Base-by-base conservation (phyloP, 1,140 invertebrate genomes). In the Scaptomyza hsui region DNA sequence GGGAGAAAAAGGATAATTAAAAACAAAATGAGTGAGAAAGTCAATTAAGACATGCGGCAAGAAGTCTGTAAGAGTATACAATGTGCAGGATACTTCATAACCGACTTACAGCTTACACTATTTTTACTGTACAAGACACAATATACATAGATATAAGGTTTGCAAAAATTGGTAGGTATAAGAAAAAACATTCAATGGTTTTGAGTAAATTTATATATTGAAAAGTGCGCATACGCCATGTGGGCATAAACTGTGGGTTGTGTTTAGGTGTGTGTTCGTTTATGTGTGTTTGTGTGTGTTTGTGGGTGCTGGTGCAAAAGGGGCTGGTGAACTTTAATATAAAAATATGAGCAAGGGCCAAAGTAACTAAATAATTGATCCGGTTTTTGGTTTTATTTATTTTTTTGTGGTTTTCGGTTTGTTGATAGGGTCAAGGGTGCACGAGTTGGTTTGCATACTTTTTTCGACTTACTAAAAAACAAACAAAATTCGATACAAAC, bases 401-500 rank as follows among this genome's bases (percentile, higher is more conserved):
- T 9, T 51, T 3, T 61, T 21, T 74, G 9, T 76, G 1, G 2
- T 32, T 19, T 69, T 12, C 73, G 55, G 55, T 52, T 51, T 64
- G 5, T 37, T 37, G 32, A n/a, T n/a, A n/a, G 45, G 72, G 39
- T 45, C 15, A 37, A 24, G 24, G 24, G 80, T 89, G 86, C 86
- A 89, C 83, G 69, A 74, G 67, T 83, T 85, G 70, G 82, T 90
- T 90, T 82, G 81, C 89, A 90, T 90, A 88, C 88, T 89, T 89
- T 86, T 63, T 85, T 90, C 75, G 89, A 80, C 67, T 79, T 71
- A 90, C 89, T 86, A 89, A 90, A 90, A 90, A 90, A 90, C 89
- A 90, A 90, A 90, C 83, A 82, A 90, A 90, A 90, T 90, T 90
- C 78, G 89, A 90, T 74, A 85, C 83, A 90, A 89, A 86, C 78